A percentile compares a stretch with the other conserved stretches of the same genome.
phyloP scores from a whole-genome alignment of 2,888 invertebrate genomes.

The Druceiella hillmani region DNA sequence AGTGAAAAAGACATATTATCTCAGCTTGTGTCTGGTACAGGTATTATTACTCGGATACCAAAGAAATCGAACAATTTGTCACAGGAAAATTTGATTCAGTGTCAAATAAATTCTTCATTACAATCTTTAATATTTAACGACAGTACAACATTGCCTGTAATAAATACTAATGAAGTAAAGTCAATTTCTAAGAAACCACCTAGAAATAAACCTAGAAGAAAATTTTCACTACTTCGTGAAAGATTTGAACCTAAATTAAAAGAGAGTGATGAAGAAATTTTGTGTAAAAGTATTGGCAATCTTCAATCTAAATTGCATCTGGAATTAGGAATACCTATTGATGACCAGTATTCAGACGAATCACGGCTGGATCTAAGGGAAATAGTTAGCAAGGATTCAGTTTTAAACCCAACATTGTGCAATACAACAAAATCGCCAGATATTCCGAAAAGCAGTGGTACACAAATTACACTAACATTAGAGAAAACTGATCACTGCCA shows the following conservation, averaged over 20 bases:
- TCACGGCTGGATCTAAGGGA: too few species aligned
- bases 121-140: conserved; percentile 47
- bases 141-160: conserved; percentile 26
- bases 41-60: too few species aligned
- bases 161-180: conserved; percentile 28
- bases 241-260: conserved; percentile 49
- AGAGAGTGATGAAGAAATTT: conserved; percentile 44
- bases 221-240: conserved; percentile 54
- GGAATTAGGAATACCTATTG: too few species aligned
- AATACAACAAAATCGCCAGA: too few species aligned
- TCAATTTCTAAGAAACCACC: conserved; percentile 39
- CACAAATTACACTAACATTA: too few species aligned
- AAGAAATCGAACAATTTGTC: conserved; percentile 40
- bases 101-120: conserved; percentile 39
- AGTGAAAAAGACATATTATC: conserved; percentile 40
- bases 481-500: too few species aligned
- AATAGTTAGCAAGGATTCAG: too few species aligned
- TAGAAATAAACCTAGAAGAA: conserved; percentile 46
- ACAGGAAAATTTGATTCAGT: conserved; percentile 35
- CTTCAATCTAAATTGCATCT: conserved; percentile 8
- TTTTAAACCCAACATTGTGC: too few species aligned
- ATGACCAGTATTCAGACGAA: too few species aligned
- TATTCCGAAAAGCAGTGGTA: too few species aligned
- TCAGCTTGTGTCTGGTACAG: conserved; percentile 45
- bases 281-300: conserved; percentile 30